Evolutionary conservation across 2,113 vertebrate genomes (phyloP).

Genomic region (Hydropotes inermis): DNA sequence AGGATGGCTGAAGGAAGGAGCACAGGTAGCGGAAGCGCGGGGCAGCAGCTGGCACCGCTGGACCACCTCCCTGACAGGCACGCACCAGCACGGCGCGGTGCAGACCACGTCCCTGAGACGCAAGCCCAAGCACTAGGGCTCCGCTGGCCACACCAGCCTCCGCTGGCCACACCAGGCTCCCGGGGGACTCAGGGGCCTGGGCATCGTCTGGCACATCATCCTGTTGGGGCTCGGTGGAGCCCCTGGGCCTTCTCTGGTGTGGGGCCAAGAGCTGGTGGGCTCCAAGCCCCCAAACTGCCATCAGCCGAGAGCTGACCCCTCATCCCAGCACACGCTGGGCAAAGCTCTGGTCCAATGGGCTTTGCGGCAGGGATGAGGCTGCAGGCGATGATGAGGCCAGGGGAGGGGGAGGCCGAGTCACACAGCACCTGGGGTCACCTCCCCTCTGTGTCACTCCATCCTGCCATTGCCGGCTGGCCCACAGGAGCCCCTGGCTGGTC

Average conservation of each 20-base stretch:
- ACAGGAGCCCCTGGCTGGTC: neutral
- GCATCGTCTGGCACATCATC: rapidly evolving
- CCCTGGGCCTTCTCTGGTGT: too few species aligned
- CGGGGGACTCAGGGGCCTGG: neutral
- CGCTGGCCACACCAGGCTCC: rapidly evolving
- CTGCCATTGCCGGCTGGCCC: too few species aligned
- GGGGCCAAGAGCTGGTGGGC: neutral
- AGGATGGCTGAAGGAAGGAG: rapidly evolving
- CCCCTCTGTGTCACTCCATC: rapidly evolving
- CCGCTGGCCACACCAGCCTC: neutral
- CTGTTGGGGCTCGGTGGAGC: neutral
- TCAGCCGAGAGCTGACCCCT: neutral
- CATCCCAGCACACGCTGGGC: rapidly evolving
- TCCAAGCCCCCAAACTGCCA: neutral
- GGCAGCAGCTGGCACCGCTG: too few species aligned
- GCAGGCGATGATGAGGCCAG: neutral
- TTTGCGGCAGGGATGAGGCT: neutral
- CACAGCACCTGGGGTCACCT: rapidly evolving
- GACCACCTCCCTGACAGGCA: too few species aligned
- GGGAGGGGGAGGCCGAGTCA: neutral
- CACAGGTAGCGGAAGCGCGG: rapidly evolving
- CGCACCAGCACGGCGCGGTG: rapidly evolving
- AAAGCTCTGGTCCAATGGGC: neutral
- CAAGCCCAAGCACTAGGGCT: rapidly evolving
- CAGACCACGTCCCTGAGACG: rapidly evolving